phyloP scores from a whole-genome alignment of 1,140 invertebrate genomes.

The Adoxophyes honmai region DNA sequence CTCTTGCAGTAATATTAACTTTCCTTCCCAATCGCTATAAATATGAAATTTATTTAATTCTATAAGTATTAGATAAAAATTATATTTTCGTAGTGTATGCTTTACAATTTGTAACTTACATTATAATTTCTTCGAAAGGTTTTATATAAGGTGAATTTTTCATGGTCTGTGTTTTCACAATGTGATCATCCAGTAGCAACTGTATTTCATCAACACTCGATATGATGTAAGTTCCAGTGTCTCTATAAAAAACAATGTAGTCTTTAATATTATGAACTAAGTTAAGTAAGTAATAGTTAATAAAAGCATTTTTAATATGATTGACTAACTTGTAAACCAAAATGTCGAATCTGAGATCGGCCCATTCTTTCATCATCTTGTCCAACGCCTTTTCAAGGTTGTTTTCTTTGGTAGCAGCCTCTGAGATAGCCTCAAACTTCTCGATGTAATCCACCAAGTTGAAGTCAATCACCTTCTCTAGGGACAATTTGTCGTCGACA shows the following conservation, averaged over 20 bases:
- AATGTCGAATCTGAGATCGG: conserved; percentile 89
- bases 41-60: not conserved
- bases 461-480: conserved; percentile 95
- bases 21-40: conserved; percentile 86
- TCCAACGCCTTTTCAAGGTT: conserved; percentile 92
- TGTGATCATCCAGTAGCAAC: conserved; percentile 95
- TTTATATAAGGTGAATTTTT: conserved; percentile 98
- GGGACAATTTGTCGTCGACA: conserved; percentile 89
- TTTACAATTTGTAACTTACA: conserved; percentile 77
- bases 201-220: conserved; percentile 97
- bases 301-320: conserved; percentile 16
- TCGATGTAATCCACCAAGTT: conserved; percentile 93
- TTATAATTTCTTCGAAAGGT: conserved; percentile 90
- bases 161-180: conserved; percentile 98
- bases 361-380: conserved; percentile 97
- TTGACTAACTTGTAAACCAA: conserved; percentile 80
- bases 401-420: conserved; percentile 96
- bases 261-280: no score
- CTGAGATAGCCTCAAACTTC: conserved; percentile 95
- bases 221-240: conserved; percentile 94
- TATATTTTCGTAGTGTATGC: no score
- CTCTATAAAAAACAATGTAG: conserved; percentile 75
- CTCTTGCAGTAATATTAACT: conserved; percentile 88
- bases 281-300: no score
- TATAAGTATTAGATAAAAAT: not conserved